phyloP scores from a whole-genome alignment of 2,888 invertebrate genomes.

The Stenurella melanura region DNA sequence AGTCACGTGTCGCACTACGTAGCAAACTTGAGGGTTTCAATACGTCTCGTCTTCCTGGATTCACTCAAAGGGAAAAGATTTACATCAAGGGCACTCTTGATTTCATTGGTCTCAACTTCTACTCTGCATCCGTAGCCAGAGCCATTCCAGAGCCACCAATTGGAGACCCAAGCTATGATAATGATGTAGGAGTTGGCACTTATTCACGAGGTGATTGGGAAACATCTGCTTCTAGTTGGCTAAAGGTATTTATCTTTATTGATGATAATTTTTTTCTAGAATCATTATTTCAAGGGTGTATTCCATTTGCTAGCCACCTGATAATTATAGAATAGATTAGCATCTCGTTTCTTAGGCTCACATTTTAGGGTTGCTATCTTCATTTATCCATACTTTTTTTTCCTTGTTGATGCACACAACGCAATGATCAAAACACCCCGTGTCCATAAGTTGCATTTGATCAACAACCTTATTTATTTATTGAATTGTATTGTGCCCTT shows the following conservation, averaged over 20 bases:
- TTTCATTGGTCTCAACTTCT: constrained; percentile 85
- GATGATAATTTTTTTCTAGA: no score
- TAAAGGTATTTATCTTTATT: constrained; percentile 23
- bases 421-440: no score
- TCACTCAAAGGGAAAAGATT: constrained; percentile 78
- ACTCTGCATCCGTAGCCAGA: constrained; percentile 78
- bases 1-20: constrained; percentile 75
- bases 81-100: constrained; percentile 80
- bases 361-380: no score
- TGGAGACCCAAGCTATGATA: neutral
- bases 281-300: no score
- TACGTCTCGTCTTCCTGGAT: constrained; percentile 79
- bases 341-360: no score
- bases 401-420: no score
- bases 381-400: no score
- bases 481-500: no score
- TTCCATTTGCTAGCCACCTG: no score
- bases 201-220: neutral
- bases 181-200: neutral
- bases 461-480: no score
- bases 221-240: constrained; percentile 34
- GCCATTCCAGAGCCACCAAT: constrained; percentile 34
- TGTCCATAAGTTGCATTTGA: no score
- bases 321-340: no score
- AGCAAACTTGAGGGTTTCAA: constrained; percentile 78